A percentile compares a stretch with the other conserved stretches of the same genome.
Conservation (phyloP, 2,888 invertebrate species). For the Heptascelio sp. region DNA sequence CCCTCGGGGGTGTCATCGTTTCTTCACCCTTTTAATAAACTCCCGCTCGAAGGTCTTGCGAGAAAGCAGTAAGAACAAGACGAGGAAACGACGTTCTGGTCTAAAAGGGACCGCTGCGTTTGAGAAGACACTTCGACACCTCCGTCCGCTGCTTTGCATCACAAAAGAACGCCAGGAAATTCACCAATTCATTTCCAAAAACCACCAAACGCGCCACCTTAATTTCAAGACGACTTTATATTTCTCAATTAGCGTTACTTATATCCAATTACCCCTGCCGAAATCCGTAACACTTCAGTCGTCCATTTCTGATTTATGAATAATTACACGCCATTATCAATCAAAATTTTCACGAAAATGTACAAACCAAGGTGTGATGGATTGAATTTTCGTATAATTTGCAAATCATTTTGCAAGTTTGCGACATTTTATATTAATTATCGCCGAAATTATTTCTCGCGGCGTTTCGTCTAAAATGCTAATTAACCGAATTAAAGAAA, state of each 20-base stretch:
- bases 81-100: slow-evolving; percentile 65
- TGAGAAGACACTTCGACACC: slow-evolving; percentile 75
- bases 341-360: slow-evolving; percentile 18
- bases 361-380: slow-evolving; percentile 47
- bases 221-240: slow-evolving; percentile 45
- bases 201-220: slow-evolving; percentile 58
- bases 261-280: slow-evolving; percentile 38
- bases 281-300: slow-evolving; percentile 16
- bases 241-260: slow-evolving; percentile 57
- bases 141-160: slow-evolving; percentile 78
- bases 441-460: not conserved
- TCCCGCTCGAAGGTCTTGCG: slow-evolving; percentile 79
- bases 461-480: not conserved
- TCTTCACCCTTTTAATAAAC: slow-evolving; percentile 82
- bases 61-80: slow-evolving; percentile 75
- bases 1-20: slow-evolving; percentile 62
- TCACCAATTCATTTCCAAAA: slow-evolving; percentile 76
- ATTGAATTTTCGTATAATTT: slow-evolving; percentile 35
- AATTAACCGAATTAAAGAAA: slow-evolving; percentile 13
- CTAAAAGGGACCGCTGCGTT: slow-evolving; percentile 81
- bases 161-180: slow-evolving; percentile 81
- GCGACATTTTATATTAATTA: slow-evolving; percentile 35
- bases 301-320: slow-evolving; percentile 34
- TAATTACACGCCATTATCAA: slow-evolving; percentile 42
- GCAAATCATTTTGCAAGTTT: slow-evolving; percentile 16